phyloP scores from a whole-genome alignment of 2,888 invertebrate genomes.

The Syrphus vitripennis region DNA sequence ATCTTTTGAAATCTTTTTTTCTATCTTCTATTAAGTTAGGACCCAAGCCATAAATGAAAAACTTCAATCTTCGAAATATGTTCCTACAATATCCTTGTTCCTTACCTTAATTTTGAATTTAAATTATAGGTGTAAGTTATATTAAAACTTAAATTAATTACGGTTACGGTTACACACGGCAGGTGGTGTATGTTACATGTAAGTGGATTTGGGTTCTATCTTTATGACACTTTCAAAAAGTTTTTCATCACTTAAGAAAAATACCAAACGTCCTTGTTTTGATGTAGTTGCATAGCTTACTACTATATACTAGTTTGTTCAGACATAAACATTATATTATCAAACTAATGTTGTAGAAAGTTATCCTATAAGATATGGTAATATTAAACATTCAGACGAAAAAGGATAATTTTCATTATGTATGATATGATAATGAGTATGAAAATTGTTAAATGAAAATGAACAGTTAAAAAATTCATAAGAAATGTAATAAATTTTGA shows the following conservation, averaged over 20 bases:
- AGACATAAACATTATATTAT: no score
- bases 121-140: not conserved
- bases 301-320: no score
- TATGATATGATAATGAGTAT: slow-evolving; percentile 1
- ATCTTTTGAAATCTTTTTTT: not conserved
- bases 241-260: slow-evolving; percentile 4
- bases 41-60: not conserved
- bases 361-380: not conserved
- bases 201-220: not conserved
- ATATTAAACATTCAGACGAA: not conserved
- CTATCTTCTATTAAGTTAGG: not conserved
- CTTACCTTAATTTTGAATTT: not conserved
- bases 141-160: not conserved
- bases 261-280: not conserved
- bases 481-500: slow-evolving; percentile 5
- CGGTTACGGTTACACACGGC: not conserved
- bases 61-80: not conserved
- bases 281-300: not conserved
- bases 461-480: not conserved
- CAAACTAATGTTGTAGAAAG: not conserved
- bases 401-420: not conserved
- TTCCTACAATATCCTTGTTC: not conserved
- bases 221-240: not conserved
- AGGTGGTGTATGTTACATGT: not conserved
- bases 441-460: not conserved